phyloP scores from a whole-genome alignment of 2,888 invertebrate genomes.

The Synanthedon tipuliformis region DNA sequence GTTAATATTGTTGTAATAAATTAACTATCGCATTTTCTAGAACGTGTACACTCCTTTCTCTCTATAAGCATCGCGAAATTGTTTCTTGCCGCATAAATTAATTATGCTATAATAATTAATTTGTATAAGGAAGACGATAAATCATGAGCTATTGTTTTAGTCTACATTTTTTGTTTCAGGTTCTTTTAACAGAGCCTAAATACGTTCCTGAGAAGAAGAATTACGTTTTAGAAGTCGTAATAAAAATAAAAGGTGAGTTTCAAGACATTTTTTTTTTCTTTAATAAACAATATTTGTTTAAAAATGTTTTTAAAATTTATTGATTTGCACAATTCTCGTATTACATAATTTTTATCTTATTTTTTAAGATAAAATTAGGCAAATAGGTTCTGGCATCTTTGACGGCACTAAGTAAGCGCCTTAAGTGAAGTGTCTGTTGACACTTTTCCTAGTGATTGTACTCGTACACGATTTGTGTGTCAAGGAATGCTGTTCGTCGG shows the following conservation, averaged over 20 bases:
- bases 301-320: too few species aligned
- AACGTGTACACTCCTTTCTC: background rate
- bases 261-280: too few species aligned
- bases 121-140: background rate
- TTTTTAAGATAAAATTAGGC: too few species aligned
- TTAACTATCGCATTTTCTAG: background rate
- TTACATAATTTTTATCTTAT: too few species aligned
- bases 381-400: too few species aligned
- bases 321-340: too few species aligned
- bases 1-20: background rate
- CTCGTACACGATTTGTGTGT: background rate
- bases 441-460: background rate
- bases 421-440: background rate
- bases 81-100: background rate
- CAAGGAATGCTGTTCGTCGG: background rate
- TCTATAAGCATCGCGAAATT: background rate
- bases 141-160: background rate
- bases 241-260: too few species aligned
- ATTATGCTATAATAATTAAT: background rate
- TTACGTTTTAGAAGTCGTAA: too few species aligned
- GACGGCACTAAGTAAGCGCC: too few species aligned
- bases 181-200: background rate
- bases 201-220: background rate
- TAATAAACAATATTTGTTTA: too few species aligned
- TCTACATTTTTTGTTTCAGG: background rate